Conservation (phyloP, 2,113 vertebrate genomes). For the Uropsilus gracilis region DNA sequence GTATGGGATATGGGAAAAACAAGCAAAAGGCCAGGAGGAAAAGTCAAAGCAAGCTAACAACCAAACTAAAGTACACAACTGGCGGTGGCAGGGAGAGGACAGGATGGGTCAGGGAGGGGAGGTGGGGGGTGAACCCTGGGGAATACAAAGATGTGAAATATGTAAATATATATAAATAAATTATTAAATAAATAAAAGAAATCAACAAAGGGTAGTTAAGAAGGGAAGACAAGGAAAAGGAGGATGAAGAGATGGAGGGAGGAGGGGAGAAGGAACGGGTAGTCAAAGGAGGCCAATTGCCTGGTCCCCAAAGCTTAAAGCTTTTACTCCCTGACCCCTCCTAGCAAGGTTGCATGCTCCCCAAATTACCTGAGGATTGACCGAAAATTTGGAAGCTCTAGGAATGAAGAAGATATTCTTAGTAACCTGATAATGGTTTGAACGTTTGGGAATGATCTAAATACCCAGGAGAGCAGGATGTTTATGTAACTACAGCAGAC, state of each 20-base stretch:
- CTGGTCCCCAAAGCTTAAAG: background rate
- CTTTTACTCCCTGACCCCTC: background rate
- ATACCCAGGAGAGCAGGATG: background rate
- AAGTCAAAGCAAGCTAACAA: no score
- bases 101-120: no score
- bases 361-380: background rate
- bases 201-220: background rate
- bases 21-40: no score
- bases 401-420: background rate
- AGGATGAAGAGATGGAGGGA: background rate
- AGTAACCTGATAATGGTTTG: background rate
- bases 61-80: no score
- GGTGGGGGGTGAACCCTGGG: no score
- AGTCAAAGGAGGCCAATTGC: background rate
- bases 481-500: background rate
- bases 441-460: background rate
- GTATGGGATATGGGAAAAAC: no score
- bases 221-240: background rate
- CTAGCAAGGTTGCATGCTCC: background rate
- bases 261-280: fast-evolving
- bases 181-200: no score
- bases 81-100: no score
- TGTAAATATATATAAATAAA: no score
- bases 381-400: background rate
- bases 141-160: no score